Conservation (phyloP, 2,888 invertebrate species). For the Zygogramma bicolorata region DNA sequence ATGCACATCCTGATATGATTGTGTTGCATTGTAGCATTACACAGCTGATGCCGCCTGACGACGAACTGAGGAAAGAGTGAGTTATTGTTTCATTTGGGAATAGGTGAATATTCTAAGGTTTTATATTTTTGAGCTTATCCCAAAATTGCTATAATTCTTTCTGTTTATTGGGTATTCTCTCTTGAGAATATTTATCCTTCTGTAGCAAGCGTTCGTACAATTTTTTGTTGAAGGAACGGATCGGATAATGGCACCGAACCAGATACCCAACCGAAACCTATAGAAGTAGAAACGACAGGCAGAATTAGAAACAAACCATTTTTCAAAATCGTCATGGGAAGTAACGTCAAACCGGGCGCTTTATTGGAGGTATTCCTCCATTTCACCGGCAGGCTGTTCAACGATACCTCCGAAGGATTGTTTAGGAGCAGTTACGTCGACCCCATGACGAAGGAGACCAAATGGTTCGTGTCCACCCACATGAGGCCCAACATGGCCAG, state of each 20-base stretch:
- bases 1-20: slow-evolving; percentile 75
- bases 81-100: not conserved
- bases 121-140: too few species aligned
- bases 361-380: slow-evolving; percentile 74
- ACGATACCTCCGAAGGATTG: slow-evolving; percentile 75
- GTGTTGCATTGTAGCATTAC: slow-evolving; percentile 66
- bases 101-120: too few species aligned
- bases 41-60: slow-evolving; percentile 51
- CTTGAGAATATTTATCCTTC: too few species aligned
- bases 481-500: slow-evolving; percentile 80
- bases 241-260: slow-evolving; percentile 15
- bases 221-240: slow-evolving; percentile 16
- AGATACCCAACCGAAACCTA: slow-evolving; percentile 16
- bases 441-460: slow-evolving; percentile 60
- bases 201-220: too few species aligned
- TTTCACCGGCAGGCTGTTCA: slow-evolving; percentile 76
- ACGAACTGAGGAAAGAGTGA: slow-evolving; percentile 46
- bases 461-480: slow-evolving; percentile 76
- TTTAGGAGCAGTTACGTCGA: slow-evolving; percentile 76
- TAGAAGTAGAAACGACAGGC: slow-evolving; percentile 20
- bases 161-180: too few species aligned
- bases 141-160: too few species aligned
- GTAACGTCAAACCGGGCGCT: slow-evolving; percentile 70
- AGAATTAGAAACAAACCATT: slow-evolving; percentile 74
- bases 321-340: slow-evolving; percentile 73